phyloP scores from a whole-genome alignment of 2,797 vertebrate species.

The Danionella dracula region DNA sequence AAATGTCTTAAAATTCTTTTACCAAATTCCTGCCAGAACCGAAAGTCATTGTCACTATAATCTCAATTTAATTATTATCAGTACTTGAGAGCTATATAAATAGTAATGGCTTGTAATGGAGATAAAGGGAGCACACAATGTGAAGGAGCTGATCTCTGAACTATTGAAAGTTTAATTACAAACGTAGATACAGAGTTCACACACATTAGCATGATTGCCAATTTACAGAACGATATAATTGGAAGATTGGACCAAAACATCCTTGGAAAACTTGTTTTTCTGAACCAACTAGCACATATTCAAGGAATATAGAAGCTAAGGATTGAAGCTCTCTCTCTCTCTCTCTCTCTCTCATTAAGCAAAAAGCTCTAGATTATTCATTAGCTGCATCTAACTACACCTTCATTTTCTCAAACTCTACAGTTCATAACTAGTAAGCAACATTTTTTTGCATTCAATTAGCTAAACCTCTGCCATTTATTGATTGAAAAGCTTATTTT shows the following conservation, averaged over 20 bases:
- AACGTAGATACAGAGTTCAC: neutral
- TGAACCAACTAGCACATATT: neutral
- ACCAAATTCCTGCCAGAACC: neutral
- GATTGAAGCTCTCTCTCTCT: too few species aligned
- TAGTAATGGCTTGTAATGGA: neutral
- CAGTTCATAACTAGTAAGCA: too few species aligned
- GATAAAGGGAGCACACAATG: neutral
- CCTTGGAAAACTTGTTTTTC: neutral
- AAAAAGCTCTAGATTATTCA: too few species aligned
- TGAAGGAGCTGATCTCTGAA: neutral
- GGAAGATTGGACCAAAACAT: neutral
- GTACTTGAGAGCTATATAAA: neutral
- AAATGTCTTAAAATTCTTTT: constrained; percentile 15
- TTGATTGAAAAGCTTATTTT: too few species aligned
- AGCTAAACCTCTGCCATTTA: too few species aligned
- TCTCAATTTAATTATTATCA: neutral
- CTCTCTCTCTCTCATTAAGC: too few species aligned
- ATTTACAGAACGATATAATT: neutral
- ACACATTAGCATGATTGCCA: constrained; percentile 1
- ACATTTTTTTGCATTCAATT: too few species aligned
- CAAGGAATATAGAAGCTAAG: neutral
- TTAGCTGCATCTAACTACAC: too few species aligned
- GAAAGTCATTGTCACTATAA: neutral
- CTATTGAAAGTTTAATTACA: neutral
- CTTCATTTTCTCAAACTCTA: too few species aligned